Evolutionary conservation across 2,797 vertebrate genomes (phyloP).

Genomic region (Muscicapa comitata): DNA sequence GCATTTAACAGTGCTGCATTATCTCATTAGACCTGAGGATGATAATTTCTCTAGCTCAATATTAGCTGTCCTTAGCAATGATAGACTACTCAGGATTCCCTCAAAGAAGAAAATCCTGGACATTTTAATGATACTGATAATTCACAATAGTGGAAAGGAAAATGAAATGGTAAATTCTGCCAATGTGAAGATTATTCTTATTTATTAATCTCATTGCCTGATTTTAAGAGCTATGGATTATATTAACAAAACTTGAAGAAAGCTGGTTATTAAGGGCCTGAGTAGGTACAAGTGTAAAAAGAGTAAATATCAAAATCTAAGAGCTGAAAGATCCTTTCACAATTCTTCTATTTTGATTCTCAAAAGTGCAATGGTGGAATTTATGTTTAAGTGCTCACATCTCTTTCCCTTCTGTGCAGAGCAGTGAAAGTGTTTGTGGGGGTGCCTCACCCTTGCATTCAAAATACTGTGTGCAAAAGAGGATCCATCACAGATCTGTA

Average conservation of each 20-base stretch:
- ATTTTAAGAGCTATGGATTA: background rate
- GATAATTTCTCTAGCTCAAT: background rate
- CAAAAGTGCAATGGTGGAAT: background rate
- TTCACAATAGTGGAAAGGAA: background rate
- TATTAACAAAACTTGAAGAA: background rate
- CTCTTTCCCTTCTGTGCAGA: background rate
- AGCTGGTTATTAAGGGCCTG: background rate
- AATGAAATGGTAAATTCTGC: constrained; percentile 5
- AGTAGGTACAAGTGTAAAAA: background rate
- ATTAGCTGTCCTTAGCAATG: background rate
- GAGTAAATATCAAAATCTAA: background rate
- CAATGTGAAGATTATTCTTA: background rate
- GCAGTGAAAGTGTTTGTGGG: background rate
- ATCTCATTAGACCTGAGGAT: constrained; percentile 3
- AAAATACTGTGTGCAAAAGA: rapidly evolving
- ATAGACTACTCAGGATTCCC: background rate
- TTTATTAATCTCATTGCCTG: background rate
- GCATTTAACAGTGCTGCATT: background rate
- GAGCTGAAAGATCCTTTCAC: background rate
- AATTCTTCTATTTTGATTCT: background rate
- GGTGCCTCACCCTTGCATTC: background rate
- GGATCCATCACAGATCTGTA: background rate
- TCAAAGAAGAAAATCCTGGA: background rate
- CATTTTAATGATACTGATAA: background rate
- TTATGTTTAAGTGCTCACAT: background rate